These are phyloP conservation scores for Gila orcuttii DNA, from an alignment of 2,113 vertebrate species.

Conservation along the genomic window DNA sequence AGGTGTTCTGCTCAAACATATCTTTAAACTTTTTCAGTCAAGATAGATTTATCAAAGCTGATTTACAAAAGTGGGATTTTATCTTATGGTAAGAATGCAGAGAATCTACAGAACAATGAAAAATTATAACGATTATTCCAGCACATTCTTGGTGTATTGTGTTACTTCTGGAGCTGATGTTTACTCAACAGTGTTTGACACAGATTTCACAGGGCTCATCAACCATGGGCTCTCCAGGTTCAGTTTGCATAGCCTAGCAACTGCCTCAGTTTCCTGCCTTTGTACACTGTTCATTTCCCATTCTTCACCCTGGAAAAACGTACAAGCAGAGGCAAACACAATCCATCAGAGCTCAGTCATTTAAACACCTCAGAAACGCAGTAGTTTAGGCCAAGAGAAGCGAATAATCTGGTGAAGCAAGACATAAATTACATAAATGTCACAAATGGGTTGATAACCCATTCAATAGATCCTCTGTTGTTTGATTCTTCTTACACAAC, in stretches of 20 bases:
- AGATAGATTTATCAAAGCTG: background rate
- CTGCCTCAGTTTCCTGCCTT: conserved; percentile 74
- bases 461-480: background rate
- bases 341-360: background rate
- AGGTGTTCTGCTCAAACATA: background rate
- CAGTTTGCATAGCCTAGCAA: conserved; percentile 24
- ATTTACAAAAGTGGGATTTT: background rate
- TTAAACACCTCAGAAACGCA: background rate
- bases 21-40: background rate
- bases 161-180: conserved; percentile 2
- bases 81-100: background rate
- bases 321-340: conserved; percentile 14
- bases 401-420: background rate
- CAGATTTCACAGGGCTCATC: background rate
- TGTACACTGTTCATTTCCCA: conserved; percentile 66
- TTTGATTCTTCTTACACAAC: background rate
- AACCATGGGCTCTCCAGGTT: background rate
- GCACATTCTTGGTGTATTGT: conserved; percentile 17
- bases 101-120: conserved; percentile 13
- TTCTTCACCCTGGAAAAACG: conserved; percentile 58
- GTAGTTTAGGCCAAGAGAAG: background rate
- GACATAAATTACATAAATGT: background rate
- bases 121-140: background rate
- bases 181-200: conserved; percentile 23
- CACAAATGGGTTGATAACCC: background rate